These are phyloP conservation scores for Drosophila willistoni DNA, from an alignment of 1,140 invertebrate genomes.

Conservation along the genomic window DNA sequence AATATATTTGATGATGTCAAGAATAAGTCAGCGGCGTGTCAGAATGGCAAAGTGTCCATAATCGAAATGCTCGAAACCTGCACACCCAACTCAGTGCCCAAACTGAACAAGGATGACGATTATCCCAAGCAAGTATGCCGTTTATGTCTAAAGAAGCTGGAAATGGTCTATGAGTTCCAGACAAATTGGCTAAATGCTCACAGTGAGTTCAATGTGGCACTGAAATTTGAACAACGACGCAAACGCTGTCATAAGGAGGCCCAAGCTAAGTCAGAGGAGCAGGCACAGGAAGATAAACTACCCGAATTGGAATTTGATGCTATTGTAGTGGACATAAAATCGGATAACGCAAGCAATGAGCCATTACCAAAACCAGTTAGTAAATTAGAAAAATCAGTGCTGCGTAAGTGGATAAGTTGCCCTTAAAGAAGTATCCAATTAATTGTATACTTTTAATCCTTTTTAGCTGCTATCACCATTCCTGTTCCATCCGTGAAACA, in stretches of 20 bases:
- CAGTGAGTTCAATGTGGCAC: conserved; percentile 62
- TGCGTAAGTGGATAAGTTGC: background rate
- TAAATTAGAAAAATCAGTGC: background rate
- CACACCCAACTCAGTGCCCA: conserved; percentile 35
- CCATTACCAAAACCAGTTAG: background rate
- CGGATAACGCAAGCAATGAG: background rate
- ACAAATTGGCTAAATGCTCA: conserved; percentile 52
- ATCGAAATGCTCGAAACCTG: conserved; percentile 42
- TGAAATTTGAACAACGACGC: conserved; percentile 59
- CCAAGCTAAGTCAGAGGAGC: background rate
- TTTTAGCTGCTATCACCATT: background rate
- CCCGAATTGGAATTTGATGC: no score
- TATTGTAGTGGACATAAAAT: background rate
- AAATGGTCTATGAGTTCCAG: conserved; percentile 56
- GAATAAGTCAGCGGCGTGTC: background rate
- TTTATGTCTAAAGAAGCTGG: conserved; percentile 56
- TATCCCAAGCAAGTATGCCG: conserved; percentile 71
- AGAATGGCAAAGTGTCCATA: conserved; percentile 35
- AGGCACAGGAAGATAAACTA: background rate
- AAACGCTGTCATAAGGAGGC: conserved; percentile 31
- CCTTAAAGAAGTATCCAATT: background rate
- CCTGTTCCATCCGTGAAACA: background rate
- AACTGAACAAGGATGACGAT: conserved; percentile 30
- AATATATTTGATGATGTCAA: conserved; percentile 40
- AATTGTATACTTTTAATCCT: background rate